Evolutionary conservation across 2,797 vertebrate species (phyloP).

Genomic region (Enoplosus armatus): DNA sequence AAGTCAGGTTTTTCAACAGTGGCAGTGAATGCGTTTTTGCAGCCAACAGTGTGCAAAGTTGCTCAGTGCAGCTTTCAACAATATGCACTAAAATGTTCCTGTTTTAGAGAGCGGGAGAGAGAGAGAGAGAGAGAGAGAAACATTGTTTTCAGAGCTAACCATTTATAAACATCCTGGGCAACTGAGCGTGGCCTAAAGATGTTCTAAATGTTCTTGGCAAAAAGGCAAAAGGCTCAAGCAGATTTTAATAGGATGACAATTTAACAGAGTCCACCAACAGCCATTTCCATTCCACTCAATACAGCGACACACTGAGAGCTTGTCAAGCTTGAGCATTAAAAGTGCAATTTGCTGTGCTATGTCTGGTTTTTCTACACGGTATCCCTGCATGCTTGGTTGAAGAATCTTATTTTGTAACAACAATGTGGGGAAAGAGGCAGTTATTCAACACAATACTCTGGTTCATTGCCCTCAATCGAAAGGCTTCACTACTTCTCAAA

Average conservation of each 20-base stretch:
- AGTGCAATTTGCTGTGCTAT: slow-evolving; percentile 25
- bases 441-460: slow-evolving; percentile 53
- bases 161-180: not conserved
- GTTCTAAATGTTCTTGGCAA: slow-evolving; percentile 23
- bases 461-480: slow-evolving; percentile 49
- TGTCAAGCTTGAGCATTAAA: slow-evolving; percentile 20
- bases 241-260: slow-evolving; percentile 14
- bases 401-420: slow-evolving; percentile 69
- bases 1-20: too few species aligned
- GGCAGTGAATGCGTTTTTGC: too few species aligned
- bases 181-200: not conserved
- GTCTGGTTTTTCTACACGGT: slow-evolving; percentile 1
- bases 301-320: not conserved
- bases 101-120: not conserved
- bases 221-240: not conserved
- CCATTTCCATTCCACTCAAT: slow-evolving; percentile 37
- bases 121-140: too few species aligned
- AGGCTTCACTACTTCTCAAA: slow-evolving; percentile 26
- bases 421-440: slow-evolving; percentile 48
- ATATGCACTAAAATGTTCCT: not conserved
- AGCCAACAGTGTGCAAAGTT: not conserved
- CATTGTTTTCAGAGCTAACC: not conserved
- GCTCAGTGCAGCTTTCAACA: not conserved
- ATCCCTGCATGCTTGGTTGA: slow-evolving; percentile 57
- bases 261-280: not conserved